Conservation (phyloP, 2,888 invertebrate genomes). For the Diaperis boleti region DNA sequence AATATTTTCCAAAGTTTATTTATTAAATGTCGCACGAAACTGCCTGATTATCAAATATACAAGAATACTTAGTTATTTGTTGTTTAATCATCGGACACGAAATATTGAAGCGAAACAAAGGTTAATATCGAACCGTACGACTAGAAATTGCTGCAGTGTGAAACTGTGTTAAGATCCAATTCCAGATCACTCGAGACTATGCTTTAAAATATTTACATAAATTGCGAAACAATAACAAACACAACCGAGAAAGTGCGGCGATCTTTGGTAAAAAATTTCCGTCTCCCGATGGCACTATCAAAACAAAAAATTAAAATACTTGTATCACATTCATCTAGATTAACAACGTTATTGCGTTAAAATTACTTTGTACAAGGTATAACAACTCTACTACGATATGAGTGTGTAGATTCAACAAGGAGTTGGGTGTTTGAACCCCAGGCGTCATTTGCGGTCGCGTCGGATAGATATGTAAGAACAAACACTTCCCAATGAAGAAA, state of each 20-base stretch:
- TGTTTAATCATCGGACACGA: conserved; percentile 11
- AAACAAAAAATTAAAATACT: conserved; percentile 28
- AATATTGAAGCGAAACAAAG: conserved; percentile 17
- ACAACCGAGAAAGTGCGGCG: background rate
- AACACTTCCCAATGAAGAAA: conserved; percentile 1
- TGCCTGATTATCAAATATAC: conserved; percentile 33
- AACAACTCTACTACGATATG: conserved; percentile 34
- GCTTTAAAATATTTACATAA: background rate
- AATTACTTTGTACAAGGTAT: conserved; percentile 38
- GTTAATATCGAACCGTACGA: conserved; percentile 20
- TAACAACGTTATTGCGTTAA: conserved; percentile 40
- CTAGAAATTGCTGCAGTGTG: conserved; percentile 24
- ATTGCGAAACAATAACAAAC: no score
- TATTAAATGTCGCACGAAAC: conserved; percentile 15
- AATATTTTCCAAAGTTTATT: conserved; percentile 24
- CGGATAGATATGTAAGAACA: conserved; percentile 31
- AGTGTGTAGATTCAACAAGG: conserved; percentile 18
- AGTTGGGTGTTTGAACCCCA: background rate
- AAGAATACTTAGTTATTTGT: conserved; percentile 23
- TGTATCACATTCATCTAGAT: conserved; percentile 37
- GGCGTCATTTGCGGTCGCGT: background rate
- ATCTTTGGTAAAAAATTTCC: conserved; percentile 37
- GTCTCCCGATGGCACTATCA: conserved; percentile 31
- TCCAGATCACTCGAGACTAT: background rate
- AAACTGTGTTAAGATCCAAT: background rate